These are phyloP conservation scores for Pluvialis apricaria DNA, from an alignment of 2,113 vertebrate genomes.

Conservation along the genomic window DNA sequence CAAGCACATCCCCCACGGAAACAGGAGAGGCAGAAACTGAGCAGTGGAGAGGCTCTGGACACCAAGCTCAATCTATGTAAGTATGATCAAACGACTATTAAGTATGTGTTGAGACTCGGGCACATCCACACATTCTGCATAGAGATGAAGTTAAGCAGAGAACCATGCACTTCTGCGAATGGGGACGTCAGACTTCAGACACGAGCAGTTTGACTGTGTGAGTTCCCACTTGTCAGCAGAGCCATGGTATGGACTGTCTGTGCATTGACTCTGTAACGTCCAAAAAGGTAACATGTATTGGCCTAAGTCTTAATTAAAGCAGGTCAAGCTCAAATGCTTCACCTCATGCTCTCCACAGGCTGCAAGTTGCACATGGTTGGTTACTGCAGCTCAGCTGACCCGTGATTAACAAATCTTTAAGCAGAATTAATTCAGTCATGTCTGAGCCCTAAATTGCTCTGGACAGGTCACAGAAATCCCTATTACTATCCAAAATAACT, in stretches of 20 bases:
- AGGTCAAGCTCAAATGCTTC: neutral
- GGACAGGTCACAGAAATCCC: conserved; percentile 31
- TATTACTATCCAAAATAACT: neutral
- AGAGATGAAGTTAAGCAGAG: neutral
- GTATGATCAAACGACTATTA: neutral
- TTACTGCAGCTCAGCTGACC: neutral
- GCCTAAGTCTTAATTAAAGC: neutral
- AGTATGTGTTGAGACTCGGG: accelerated
- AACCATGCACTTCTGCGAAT: neutral
- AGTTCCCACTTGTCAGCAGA: neutral
- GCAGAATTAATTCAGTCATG: conserved; percentile 39
- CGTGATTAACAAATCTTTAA: neutral
- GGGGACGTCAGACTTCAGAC: neutral
- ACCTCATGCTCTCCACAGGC: neutral
- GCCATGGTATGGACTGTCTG: neutral
- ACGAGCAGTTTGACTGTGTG: accelerated
- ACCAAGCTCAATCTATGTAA: neutral
- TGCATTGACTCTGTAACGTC: neutral
- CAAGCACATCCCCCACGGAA: neutral
- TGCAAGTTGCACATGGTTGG: neutral
- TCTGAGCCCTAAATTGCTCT: neutral
- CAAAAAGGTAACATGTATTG: neutral
- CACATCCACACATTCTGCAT: accelerated
- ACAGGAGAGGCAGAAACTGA: neutral
- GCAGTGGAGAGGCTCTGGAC: neutral